These are phyloP conservation scores for Trilocha varians DNA, from an alignment of 2,888 invertebrate species.

Conservation along the genomic window DNA sequence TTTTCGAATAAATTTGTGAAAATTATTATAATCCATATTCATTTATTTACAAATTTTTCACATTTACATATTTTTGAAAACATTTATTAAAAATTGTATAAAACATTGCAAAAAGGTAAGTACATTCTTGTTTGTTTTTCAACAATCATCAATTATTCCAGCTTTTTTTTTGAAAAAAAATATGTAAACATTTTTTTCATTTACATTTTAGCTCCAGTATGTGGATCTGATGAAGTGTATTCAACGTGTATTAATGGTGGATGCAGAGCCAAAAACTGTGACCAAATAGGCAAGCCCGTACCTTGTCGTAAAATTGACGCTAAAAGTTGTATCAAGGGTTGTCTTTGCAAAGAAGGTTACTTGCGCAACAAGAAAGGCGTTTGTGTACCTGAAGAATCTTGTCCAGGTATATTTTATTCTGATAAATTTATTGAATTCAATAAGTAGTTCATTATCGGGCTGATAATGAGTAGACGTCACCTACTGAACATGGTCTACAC, in stretches of 20 bases:
- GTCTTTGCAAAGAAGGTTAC: slow-evolving; percentile 26
- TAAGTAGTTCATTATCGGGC: too few species aligned
- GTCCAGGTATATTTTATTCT: slow-evolving; percentile 19
- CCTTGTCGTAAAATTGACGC: slow-evolving; percentile 20
- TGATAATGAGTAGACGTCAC: too few species aligned
- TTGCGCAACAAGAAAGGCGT: slow-evolving; percentile 23
- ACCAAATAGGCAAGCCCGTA: slow-evolving; percentile 21
- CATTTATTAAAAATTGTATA: too few species aligned
- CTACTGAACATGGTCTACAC: too few species aligned
- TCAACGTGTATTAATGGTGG: slow-evolving; percentile 27
- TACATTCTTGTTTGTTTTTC: too few species aligned
- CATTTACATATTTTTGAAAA: too few species aligned
- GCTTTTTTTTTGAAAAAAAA: slow-evolving; percentile 1
- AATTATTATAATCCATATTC: too few species aligned
- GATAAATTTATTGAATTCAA: too few species aligned
- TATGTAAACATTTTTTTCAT: slow-evolving; percentile 3
- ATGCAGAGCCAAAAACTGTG: slow-evolving; percentile 28
- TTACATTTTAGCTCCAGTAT: slow-evolving; percentile 14
- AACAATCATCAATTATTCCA: too few species aligned
- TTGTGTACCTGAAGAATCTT: slow-evolving; percentile 25
- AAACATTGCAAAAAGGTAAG: too few species aligned
- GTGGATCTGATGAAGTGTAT: slow-evolving; percentile 24
- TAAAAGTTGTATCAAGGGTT: slow-evolving; percentile 25
- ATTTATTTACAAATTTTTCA: too few species aligned
- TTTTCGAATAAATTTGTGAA: too few species aligned